A percentile compares a stretch with the other conserved stretches of the same genome.
phyloP scores from a whole-genome alignment of 2,888 invertebrate species.

The Aphelenchoides bicaudatus region DNA sequence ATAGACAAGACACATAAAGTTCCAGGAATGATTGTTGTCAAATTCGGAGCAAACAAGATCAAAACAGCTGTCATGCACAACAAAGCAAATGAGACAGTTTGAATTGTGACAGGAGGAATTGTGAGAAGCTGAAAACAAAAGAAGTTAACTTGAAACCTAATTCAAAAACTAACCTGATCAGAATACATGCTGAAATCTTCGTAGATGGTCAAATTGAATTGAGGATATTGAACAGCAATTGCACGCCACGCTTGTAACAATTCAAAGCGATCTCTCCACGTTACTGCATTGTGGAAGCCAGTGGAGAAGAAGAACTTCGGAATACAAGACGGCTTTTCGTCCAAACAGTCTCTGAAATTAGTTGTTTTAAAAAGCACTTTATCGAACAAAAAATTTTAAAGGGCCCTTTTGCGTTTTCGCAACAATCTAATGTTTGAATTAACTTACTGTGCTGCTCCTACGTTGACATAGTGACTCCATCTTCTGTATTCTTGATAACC shows the following conservation, averaged over 20 bases:
- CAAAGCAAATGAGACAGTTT: slow-evolving; percentile 57
- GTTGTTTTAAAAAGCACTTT: neutral
- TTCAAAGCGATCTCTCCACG: slow-evolving; percentile 46
- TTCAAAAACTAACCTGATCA: slow-evolving; percentile 45
- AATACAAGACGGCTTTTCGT: slow-evolving; percentile 53
- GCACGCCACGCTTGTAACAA: slow-evolving; percentile 49
- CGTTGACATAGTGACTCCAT: slow-evolving; percentile 58
- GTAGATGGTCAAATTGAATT: slow-evolving; percentile 59
- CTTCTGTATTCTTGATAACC: slow-evolving; percentile 50
- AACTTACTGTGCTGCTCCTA: slow-evolving; percentile 50
- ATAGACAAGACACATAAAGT: slow-evolving; percentile 51
- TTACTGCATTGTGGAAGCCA: slow-evolving; percentile 58
- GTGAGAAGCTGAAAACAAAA: slow-evolving; percentile 43
- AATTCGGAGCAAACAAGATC: slow-evolving; percentile 55
- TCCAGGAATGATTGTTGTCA: slow-evolving; percentile 49
- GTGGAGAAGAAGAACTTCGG: slow-evolving; percentile 59
- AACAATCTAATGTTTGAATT: neutral
- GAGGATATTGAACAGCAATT: slow-evolving; percentile 49
- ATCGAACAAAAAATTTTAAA: neutral
- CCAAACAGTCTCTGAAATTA: slow-evolving; percentile 50
- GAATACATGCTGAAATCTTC: slow-evolving; percentile 60
- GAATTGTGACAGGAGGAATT: slow-evolving; percentile 56
- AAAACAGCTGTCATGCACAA: slow-evolving; percentile 57
- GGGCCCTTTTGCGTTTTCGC: neutral
- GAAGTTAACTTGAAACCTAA: neutral